Evolutionary conservation across 2,888 invertebrate genomes (phyloP).

Genomic region (Eristalinus aeneus): DNA sequence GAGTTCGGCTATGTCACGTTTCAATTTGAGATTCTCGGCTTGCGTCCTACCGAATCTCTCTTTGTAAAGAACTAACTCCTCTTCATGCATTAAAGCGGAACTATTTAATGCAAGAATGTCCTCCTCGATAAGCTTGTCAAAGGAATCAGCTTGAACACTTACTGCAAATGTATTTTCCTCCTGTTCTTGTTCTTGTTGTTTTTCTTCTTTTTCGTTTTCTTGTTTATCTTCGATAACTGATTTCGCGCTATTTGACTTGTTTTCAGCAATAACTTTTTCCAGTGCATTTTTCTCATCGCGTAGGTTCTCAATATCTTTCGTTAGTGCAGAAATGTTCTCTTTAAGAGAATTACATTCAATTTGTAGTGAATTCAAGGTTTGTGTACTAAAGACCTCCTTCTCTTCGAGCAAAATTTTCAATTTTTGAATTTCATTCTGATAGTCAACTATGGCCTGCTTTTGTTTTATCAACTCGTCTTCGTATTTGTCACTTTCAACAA

Average conservation of each 20-base stretch:
- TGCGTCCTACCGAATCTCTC: constrained; percentile 78
- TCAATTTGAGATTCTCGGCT: constrained; percentile 76
- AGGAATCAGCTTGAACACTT: constrained; percentile 40
- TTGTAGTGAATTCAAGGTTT: constrained; percentile 73
- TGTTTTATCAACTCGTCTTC: constrained; percentile 31
- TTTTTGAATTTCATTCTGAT: constrained; percentile 52
- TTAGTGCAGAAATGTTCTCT: constrained; percentile 72
- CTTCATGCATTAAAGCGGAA: constrained; percentile 77
- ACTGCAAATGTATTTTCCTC: background rate
- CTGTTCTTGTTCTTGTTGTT: background rate
- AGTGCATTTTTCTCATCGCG: constrained; percentile 74
- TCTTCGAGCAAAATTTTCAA: constrained; percentile 34
- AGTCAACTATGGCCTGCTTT: constrained; percentile 40
- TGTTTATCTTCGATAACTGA: background rate
- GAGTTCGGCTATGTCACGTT: constrained; percentile 76
- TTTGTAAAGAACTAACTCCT: constrained; percentile 79
- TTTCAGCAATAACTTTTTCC: constrained; percentile 66
- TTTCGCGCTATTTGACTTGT: constrained; percentile 49
- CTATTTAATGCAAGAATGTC: constrained; percentile 76
- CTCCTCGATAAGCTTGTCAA: constrained; percentile 72
- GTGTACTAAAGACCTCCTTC: constrained; percentile 48
- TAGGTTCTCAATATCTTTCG: constrained; percentile 72
- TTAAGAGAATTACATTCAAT: constrained; percentile 76
- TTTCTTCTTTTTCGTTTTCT: background rate
- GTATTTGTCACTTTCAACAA: constrained; percentile 29